Evolutionary conservation across 2,113 vertebrate species (phyloP).

Genomic region (Mus pahari): DNA sequence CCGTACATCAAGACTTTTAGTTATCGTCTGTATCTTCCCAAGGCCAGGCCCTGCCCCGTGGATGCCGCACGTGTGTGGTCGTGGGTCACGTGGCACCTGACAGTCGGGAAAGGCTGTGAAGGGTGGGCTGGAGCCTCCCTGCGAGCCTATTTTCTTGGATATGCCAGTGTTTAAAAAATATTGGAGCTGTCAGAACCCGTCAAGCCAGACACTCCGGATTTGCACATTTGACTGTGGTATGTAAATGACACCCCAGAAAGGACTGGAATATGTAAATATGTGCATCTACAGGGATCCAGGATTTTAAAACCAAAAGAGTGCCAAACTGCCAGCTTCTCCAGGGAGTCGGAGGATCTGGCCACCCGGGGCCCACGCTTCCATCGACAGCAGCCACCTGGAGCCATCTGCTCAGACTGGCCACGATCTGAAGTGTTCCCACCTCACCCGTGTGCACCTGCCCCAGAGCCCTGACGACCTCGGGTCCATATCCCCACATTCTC

Average conservation of each 20-base stretch:
- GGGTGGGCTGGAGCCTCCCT: neutral
- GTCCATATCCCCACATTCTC: neutral
- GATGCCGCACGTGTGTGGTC: neutral
- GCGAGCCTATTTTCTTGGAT: slow-evolving; percentile 58
- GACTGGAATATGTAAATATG: slow-evolving; percentile 66
- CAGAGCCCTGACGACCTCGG: accelerated
- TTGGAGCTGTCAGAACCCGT: slow-evolving; percentile 78
- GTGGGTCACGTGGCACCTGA: neutral
- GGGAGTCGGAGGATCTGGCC: slow-evolving; percentile 62
- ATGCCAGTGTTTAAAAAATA: slow-evolving; percentile 76
- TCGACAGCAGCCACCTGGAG: slow-evolving; percentile 10
- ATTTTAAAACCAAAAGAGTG: slow-evolving; percentile 66
- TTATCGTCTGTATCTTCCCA: neutral
- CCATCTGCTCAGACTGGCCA: neutral
- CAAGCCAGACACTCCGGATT: slow-evolving; percentile 66
- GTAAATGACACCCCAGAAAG: slow-evolving; percentile 69
- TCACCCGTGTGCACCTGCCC: accelerated
- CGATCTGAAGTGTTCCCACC: neutral
- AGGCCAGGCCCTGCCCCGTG: neutral
- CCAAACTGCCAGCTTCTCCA: slow-evolving; percentile 62
- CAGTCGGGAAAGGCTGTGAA: neutral
- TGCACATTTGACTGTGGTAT: slow-evolving; percentile 71
- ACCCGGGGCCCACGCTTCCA: slow-evolving; percentile 1
- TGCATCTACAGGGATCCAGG: slow-evolving; percentile 70
- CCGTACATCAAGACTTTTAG: accelerated